Evolutionary conservation across 1,140 invertebrate species (phyloP), one percentile per base, ranked within the genome.

Genomic region (Planococcus citri): DNA sequence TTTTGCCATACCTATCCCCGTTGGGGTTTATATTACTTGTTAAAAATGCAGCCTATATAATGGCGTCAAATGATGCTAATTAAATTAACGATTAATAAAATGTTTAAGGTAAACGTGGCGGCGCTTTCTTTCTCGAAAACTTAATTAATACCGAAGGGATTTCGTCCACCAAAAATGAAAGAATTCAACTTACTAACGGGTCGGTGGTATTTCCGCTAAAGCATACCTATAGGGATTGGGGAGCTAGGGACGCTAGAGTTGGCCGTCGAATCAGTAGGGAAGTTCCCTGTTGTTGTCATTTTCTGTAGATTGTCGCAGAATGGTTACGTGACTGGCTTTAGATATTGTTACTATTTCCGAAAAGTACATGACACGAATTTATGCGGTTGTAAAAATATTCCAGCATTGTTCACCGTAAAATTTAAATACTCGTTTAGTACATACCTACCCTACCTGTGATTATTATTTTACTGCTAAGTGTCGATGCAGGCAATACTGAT

Each of bases 231-330:
- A 51, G 29, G 29, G 29, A 33, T n/a, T n/a, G n/a, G n/a, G n/a
- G n/a, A n/a, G n/a, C n/a, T 37, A 37, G 33, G 6, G 33, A 8
- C 6, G 33, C 33, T 37, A 37, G 14, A 37, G 33, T n/a, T n/a
- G n/a, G n/a, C n/a, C n/a, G n/a, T n/a, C 29, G 29, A 33, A 33
- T 33, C 29, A 33, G 41, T 51, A 20, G 60, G 60, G 17, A 64
- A 64, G 60, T 64, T 20, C 60, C 22, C 29, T 12, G 29, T 60
- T 64, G 60, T 64, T 64, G 60, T 64, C 60, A 64, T 64, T 64
- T 64, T 64, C 60, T 64, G 60, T 64, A 64, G 60, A 64, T 64
- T 64, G 60, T 64, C 60, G 60, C 60, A 64, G 60, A 64, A 64
- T 64, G 21, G 60, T 64, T 64, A 64, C 60, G 60, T 64, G 60